These are phyloP conservation scores for Salmo trutta DNA, from an alignment of 2,797 vertebrate genomes.

Conservation along the genomic window DNA sequence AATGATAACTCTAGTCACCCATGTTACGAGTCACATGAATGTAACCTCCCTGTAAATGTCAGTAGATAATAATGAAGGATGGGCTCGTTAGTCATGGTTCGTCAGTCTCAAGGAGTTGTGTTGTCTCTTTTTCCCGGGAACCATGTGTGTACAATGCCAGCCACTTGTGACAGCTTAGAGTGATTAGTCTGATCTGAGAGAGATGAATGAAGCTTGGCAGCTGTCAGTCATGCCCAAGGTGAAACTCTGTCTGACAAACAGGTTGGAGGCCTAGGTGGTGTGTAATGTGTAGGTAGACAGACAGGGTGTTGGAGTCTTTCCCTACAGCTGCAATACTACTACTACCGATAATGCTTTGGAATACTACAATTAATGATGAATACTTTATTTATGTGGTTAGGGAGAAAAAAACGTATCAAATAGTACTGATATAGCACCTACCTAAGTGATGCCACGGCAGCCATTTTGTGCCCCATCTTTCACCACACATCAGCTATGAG, in stretches of 20 bases:
- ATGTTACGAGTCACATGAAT: not conserved
- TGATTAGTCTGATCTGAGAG: slow-evolving; percentile 60
- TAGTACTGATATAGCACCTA: not conserved
- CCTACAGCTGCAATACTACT: not conserved
- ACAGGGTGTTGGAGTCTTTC: not conserved
- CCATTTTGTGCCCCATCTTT: not conserved
- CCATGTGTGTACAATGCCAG: slow-evolving; percentile 43
- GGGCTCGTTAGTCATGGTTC: too few species aligned
- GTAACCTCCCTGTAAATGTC: slow-evolving; percentile 13
- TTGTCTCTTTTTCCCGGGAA: slow-evolving; percentile 32
- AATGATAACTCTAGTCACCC: not conserved
- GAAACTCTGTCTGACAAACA: slow-evolving; percentile 30
- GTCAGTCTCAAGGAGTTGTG: not conserved
- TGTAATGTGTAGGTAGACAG: slow-evolving; percentile 10
- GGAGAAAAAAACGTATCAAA: not conserved
- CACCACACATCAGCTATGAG: not conserved
- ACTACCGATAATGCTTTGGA: not conserved
- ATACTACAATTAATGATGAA: not conserved
- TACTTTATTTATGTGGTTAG: not conserved
- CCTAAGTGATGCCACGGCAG: not conserved
- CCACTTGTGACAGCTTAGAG: slow-evolving; percentile 50
- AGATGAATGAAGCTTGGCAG: slow-evolving; percentile 56
- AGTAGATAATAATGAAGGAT: slow-evolving; percentile 19
- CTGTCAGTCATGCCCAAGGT: slow-evolving; percentile 46
- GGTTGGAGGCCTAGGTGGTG: slow-evolving; percentile 12